A percentile compares a stretch with the other conserved stretches of the same genome.
These are phyloP conservation scores for Cyrtorhinus lividipennis DNA, from an alignment of 1,140 invertebrate genomes.

Conservation along the genomic window DNA sequence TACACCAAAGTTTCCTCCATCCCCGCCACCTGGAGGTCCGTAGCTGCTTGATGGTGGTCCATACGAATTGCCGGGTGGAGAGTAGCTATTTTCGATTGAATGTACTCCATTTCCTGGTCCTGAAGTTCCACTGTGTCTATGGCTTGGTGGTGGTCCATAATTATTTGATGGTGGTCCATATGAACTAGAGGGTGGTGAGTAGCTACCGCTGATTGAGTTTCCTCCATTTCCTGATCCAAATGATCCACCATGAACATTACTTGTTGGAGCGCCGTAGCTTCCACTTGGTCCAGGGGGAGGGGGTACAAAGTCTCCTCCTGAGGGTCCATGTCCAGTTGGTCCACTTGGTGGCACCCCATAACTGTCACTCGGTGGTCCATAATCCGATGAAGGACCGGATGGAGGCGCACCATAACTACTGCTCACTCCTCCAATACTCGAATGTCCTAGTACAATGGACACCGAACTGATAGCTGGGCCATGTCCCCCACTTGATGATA, in stretches of 20 bases:
- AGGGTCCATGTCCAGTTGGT: conserved; percentile 18
- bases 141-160: conserved; percentile 22
- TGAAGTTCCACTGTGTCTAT: no score
- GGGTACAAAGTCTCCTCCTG: conserved; percentile 15
- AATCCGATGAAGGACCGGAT: conserved; percentile 30
- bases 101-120: no score
- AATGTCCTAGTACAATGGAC: neutral
- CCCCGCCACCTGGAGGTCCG: conserved; percentile 13
- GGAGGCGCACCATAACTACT: conserved; percentile 23
- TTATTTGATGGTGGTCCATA: conserved; percentile 19
- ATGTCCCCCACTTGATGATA: neutral
- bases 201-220: conserved; percentile 11
- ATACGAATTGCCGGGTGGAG: conserved; percentile 22
- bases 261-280: conserved; percentile 20
- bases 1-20: conserved; percentile 23
- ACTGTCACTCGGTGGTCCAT: conserved; percentile 11
- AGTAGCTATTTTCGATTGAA: conserved; percentile 21
- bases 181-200: neutral
- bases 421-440: neutral
- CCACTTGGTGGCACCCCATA: conserved; percentile 19
- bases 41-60: conserved; percentile 21
- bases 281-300: conserved; percentile 10
- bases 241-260: conserved; percentile 15
- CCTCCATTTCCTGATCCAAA: conserved; percentile 19
- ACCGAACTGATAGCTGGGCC: neutral